A percentile compares a stretch with the other conserved stretches of the same genome.
Conservation (phyloP, 2,113 vertebrate genomes). For the Vanacampus margaritifer region DNA sequence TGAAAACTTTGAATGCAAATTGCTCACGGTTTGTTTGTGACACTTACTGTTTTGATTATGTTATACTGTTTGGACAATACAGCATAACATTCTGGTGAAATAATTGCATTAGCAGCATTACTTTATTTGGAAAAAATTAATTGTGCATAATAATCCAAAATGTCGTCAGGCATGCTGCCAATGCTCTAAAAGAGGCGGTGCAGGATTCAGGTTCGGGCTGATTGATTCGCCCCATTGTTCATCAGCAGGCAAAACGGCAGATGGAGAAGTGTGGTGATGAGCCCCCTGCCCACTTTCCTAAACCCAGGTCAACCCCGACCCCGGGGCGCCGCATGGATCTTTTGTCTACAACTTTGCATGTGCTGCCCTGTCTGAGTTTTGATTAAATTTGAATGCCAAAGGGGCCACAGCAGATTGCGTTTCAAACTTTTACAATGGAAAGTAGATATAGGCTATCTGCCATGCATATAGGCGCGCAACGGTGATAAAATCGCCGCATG, state of each 20-base stretch:
- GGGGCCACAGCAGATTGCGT: slow-evolving; percentile 13
- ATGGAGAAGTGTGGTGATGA: slow-evolving; percentile 70
- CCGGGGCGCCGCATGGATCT: slow-evolving; percentile 33
- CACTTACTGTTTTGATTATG: neutral
- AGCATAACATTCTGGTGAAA: neutral
- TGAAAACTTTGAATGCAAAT: neutral
- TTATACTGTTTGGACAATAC: neutral
- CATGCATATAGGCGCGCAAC: neutral
- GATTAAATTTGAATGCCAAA: slow-evolving; percentile 51
- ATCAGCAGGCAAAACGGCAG: slow-evolving; percentile 56
- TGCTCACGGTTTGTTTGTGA: neutral
- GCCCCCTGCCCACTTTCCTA: slow-evolving; percentile 20
- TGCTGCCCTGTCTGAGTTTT: slow-evolving; percentile 55
- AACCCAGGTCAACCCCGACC: slow-evolving; percentile 50
- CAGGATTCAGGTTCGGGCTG: slow-evolving; percentile 59
- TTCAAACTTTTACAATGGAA: slow-evolving; percentile 24
- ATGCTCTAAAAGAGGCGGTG: slow-evolving; percentile 3
- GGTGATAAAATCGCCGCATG: slow-evolving; percentile 12
- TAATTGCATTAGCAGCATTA: neutral
- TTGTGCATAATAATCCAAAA: neutral
- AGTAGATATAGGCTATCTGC: slow-evolving; percentile 16
- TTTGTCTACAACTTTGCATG: slow-evolving; percentile 59
- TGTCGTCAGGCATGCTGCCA: neutral
- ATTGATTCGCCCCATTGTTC: slow-evolving; percentile 73
- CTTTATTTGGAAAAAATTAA: neutral